Percentiles rank a stretch among this genome's conserved stretches.
phyloP scores from a whole-genome alignment of 2,888 invertebrate species.

The Malthinus seriepunctatus region DNA sequence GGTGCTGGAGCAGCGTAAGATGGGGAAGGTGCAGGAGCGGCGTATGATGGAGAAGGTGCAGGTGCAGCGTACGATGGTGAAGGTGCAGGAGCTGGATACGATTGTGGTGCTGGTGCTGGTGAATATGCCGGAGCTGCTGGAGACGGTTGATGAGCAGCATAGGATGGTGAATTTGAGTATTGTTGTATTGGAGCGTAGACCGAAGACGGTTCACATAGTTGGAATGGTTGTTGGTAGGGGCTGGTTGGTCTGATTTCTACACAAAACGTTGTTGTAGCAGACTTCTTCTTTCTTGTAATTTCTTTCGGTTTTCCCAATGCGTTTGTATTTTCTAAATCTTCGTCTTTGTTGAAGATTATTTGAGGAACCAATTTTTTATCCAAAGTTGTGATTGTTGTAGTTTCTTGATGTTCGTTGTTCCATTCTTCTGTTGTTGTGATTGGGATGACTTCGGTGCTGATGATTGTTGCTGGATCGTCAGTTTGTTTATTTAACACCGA shows the following conservation, averaged over 20 bases:
- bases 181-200: conserved; percentile 20
- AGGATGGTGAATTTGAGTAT: conserved; percentile 16
- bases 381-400: neutral
- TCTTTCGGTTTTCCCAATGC: conserved; percentile 24
- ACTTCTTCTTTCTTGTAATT: conserved; percentile 46
- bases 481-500: neutral
- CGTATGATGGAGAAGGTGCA: neutral
- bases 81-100: neutral
- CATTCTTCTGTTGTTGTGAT: neutral
- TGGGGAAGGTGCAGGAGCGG: conserved; percentile 7
- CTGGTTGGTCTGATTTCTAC: conserved; percentile 54
- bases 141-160: conserved; percentile 2
- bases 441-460: neutral
- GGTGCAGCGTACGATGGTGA: neutral
- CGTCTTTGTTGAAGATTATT: neutral
- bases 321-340: conserved; percentile 11
- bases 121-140: conserved; percentile 10
- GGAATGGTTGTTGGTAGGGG: conserved; percentile 50
- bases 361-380: neutral
- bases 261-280: conserved; percentile 55
- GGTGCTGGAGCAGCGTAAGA: conserved; percentile 5
- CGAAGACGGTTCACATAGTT: conserved; percentile 47
- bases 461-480: neutral
- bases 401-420: conserved; percentile 6
- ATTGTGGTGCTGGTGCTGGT: conserved; percentile 12